These are phyloP conservation scores for Hydrophis major DNA, from an alignment of 2,797 vertebrate genomes.

Conservation along the genomic window DNA sequence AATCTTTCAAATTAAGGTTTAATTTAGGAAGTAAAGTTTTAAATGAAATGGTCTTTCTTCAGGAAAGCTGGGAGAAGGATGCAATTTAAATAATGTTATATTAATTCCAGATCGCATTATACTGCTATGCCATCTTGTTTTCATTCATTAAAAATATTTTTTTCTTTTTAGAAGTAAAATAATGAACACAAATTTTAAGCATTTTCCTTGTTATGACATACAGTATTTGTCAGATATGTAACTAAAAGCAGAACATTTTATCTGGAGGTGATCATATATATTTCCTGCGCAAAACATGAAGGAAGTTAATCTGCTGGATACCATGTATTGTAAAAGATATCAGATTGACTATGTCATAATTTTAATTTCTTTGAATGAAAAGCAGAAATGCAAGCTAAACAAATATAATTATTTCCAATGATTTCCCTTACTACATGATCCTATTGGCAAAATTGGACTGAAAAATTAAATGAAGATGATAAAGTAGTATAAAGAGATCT, in stretches of 20 bases:
- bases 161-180: background rate
- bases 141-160: background rate
- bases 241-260: background rate
- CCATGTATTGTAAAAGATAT: background rate
- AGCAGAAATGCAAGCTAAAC: conserved; percentile 20
- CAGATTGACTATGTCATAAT: background rate
- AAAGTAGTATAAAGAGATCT: conserved; percentile 2
- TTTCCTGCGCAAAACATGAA: background rate
- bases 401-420: background rate
- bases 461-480: background rate
- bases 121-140: background rate
- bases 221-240: background rate
- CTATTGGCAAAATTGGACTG: conserved; percentile 26
- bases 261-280: background rate
- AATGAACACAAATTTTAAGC: background rate
- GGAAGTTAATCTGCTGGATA: background rate
- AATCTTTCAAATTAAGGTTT: conserved; percentile 12
- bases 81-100: background rate
- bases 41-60: background rate
- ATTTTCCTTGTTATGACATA: background rate
- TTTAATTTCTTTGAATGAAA: background rate
- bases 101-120: background rate
- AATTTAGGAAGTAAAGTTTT: background rate
- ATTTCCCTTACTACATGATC: background rate
- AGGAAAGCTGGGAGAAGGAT: background rate